Evolutionary conservation across 2,888 invertebrate genomes (phyloP), one percentile per base, ranked within the genome.

Genomic region (Machimus rusticus): DNA sequence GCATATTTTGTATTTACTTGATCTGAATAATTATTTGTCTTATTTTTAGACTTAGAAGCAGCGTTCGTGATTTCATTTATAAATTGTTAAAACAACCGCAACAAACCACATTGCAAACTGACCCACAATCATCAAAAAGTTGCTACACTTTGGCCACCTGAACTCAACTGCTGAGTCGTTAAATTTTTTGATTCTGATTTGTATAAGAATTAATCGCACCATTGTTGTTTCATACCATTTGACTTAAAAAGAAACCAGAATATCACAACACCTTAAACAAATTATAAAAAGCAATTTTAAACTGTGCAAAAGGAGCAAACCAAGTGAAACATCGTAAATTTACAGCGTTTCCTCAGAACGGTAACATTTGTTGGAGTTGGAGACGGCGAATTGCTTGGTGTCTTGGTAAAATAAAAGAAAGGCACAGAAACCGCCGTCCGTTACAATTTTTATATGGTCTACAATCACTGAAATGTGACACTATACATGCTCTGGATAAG

Each of bases 381-480:
- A 46, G 78, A 39, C 78, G 43, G 4, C 66, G 9, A 66, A 19
- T 2, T 9, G 8, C 55, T 66, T 66, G 66, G 66, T 28, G 66
- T 4, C 66, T 66, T 28, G 28, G 28, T 9, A 1, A 23, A 8
- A 23, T 23, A 14, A 23, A 28, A 66, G 28, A 66, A 66, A 66
- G 39, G 78, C 16, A 34, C 19, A 23, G 19, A 78, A 78, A 12
- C 19, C 23, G 43, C 23, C 12, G n/a, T 9, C 78, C 78, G 78
- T 43, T 78, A 78, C 78, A 43, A 19, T 39, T 78, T 43, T 66
- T 39, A 78, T 78, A 46, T 78, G 78, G 78, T 78, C 37, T 37
- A 78, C 37, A 78, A 43, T 78, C 78, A 78, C 39, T 78, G 78
- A 78, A 78, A 78, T 78, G 78, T 78, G 78, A 78, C 78, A 78